A percentile compares a stretch with the other conserved stretches of the same genome.
phyloP scores from a whole-genome alignment of 2,113 vertebrate genomes.

The Trichechus manatus region DNA sequence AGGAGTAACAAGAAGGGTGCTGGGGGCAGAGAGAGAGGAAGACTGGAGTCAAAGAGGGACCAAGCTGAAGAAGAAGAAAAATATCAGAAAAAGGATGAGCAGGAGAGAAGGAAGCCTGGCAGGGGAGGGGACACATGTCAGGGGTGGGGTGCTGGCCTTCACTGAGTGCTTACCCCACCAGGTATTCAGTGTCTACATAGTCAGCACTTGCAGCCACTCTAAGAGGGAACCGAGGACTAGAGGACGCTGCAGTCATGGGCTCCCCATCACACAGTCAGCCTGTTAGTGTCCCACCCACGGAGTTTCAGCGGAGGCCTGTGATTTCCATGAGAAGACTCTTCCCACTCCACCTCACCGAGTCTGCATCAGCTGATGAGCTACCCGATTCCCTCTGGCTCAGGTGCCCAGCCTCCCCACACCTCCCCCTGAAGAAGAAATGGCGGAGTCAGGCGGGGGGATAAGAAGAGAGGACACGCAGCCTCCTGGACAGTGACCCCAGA shows the following conservation, averaged over 20 bases:
- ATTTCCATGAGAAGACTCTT: background rate
- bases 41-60: background rate
- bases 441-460: background rate
- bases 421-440: background rate
- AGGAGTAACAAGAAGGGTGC: background rate
- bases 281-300: background rate
- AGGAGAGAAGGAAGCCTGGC: accelerated
- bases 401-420: accelerated
- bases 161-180: accelerated
- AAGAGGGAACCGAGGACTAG: background rate
- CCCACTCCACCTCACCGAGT: background rate
- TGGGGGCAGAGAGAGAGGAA: accelerated
- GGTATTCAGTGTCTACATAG: accelerated
- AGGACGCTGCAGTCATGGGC: too few relatives aligned
- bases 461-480: background rate
- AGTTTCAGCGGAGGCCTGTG: too few relatives aligned
- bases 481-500: too few relatives aligned
- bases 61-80: too few relatives aligned
- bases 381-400: accelerated
- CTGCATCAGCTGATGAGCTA: background rate
- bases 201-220: background rate
- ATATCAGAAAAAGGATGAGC: accelerated
- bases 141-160: accelerated
- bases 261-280: background rate
- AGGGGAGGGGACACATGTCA: background rate